A percentile compares a stretch with the other conserved stretches of the same genome.
Conservation (phyloP, 2,888 invertebrate genomes). For the Odontomyia ornata region DNA sequence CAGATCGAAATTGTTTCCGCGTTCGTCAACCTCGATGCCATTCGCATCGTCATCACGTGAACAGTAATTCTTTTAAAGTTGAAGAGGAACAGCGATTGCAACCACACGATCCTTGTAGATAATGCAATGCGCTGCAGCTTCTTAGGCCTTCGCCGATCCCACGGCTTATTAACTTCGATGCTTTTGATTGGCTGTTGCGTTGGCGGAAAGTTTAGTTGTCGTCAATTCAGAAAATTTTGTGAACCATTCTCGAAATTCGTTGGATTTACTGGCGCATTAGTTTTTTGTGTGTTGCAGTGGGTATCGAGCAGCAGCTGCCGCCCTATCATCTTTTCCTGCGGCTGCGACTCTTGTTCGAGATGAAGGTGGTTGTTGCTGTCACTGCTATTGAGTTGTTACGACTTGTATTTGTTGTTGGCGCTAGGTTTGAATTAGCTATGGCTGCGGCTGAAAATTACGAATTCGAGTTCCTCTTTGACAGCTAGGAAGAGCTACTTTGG, state of each 20-base stretch:
- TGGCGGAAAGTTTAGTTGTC: conserved; percentile 1
- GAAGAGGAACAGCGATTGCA: conserved; percentile 2
- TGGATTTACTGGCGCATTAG: not conserved
- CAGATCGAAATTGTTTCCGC: not conserved
- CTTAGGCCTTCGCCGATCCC: conserved; percentile 21
- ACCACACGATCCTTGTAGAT: not conserved
- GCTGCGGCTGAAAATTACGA: conserved; percentile 57
- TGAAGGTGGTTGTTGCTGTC: conserved; percentile 21
- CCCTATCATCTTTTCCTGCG: conserved; percentile 24
- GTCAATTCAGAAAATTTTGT: not conserved
- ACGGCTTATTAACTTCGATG: conserved; percentile 1
- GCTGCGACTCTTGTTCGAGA: not conserved
- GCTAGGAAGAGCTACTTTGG: conserved; percentile 75
- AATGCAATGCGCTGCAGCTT: conserved; percentile 16
- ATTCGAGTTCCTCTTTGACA: conserved; percentile 65
- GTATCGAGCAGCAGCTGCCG: not conserved
- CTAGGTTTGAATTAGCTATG: conserved; percentile 37
- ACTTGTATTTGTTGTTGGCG: conserved; percentile 28
- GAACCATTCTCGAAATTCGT: conserved; percentile 30
- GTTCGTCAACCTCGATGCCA: not conserved
- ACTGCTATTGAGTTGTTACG: conserved; percentile 30
- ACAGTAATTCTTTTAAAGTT: not conserved
- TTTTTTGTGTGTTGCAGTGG: not conserved
- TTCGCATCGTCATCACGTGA: conserved; percentile 28
- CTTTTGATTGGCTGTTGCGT: conserved; percentile 11